Conservation (phyloP, 2,888 invertebrate species). For the Nasonovia ribisnigri region DNA sequence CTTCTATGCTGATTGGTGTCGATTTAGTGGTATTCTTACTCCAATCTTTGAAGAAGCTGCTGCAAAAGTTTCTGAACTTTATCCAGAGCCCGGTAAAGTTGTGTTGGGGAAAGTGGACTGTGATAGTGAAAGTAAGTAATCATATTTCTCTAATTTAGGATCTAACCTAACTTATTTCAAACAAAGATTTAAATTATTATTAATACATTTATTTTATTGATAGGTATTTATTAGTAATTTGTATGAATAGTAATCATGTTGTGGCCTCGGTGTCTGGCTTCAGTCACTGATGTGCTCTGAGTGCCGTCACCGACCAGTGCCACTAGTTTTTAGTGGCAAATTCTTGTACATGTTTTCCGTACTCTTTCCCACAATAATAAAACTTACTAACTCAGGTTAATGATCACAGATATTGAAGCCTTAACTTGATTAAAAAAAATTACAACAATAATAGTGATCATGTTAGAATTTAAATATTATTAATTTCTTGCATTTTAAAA, state of each 20-base stretch:
- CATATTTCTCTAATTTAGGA: not conserved
- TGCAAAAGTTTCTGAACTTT: conserved; percentile 83
- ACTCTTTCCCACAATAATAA: too few relatives aligned
- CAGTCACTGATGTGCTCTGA: too few relatives aligned
- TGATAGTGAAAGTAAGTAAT: conserved; percentile 84
- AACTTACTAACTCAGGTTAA: too few relatives aligned
- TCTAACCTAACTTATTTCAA: not conserved
- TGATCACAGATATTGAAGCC: too few relatives aligned
- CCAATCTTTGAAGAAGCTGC: conserved; percentile 98
- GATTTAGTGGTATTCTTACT: conserved; percentile 96
- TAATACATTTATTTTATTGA: not conserved
- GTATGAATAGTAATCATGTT: not conserved
- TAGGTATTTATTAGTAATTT: not conserved
- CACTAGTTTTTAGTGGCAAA: too few relatives aligned
- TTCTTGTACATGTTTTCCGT: too few relatives aligned
- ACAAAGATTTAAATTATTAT: not conserved
- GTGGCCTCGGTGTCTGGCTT: too few relatives aligned
- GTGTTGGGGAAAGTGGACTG: conserved; percentile 98
- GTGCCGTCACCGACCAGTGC: too few relatives aligned
- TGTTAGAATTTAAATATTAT: not conserved
- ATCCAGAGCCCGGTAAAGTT: conserved; percentile 82
- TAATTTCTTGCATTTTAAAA: not conserved
- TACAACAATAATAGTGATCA: not conserved
- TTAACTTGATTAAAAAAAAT: too few relatives aligned
- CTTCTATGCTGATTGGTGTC: conserved; percentile 99